Evolutionary conservation across 2,797 vertebrate species (phyloP), one percentile per base, ranked within the genome.

Genomic region (Sorex maritimensis): DNA sequence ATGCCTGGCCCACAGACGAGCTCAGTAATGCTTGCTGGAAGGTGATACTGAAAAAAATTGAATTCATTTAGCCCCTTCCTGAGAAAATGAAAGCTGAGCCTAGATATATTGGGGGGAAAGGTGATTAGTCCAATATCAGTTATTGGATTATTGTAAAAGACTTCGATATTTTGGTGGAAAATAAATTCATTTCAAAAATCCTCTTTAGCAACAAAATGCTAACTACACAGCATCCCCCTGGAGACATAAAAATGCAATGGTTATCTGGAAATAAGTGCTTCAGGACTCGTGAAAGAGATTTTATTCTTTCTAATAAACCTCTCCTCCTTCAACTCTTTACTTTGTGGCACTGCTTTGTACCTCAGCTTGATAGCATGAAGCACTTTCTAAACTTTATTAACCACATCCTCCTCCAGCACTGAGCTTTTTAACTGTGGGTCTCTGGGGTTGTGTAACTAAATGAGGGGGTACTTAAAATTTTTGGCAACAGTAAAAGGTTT

Each of bases 261-360:
- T 80, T 79, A 89, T 77, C 71, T 65, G 34, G 46, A 95, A 94
- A 89, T 81, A 85, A 92, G 34, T n/a, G 55, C 69, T 95, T 95
- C 81, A 92, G 61, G 67, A 71, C 61, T 92, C 96, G 79, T 92
- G 81, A 93, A 94, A 85, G 65, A 67, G 28, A 77, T 91, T 95
- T 93, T 94, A 94, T 90, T 92, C 75, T 72, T 84, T 79, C 71
- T 77, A 94, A 95, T 92, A 95, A 96, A 89, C 78, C 9, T 49
- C 55, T 85, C 28, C 24, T 41, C 30, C 30, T 41, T 13, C 83
- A 46, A 46, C 49, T 90, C 58, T 81, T 82, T 46, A 61, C 58
- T 86, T 67, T 72, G 79, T 61, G 55, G 28, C 44, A 92, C 52
- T 81, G 78, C 71, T 86, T 97, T 89, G 84, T n/a, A n/a, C 65